These are phyloP conservation scores for Lates japonicus DNA, from an alignment of 2,797 vertebrate genomes.

Conservation along the genomic window DNA sequence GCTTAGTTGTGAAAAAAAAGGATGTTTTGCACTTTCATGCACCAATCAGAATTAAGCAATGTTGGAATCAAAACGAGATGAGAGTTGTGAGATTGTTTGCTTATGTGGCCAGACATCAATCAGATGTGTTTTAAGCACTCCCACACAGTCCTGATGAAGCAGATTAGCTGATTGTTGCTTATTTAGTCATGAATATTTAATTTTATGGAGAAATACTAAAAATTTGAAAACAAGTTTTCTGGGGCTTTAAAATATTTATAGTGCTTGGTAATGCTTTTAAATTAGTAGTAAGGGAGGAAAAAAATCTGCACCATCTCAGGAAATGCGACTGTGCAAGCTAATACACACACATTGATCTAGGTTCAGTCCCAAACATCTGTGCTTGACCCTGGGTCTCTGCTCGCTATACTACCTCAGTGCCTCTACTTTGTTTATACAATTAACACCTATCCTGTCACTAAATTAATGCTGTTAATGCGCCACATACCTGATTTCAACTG, in stretches of 20 bases:
- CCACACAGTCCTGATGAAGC: background rate
- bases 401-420: background rate
- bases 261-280: constrained; percentile 3
- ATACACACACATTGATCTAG: background rate
- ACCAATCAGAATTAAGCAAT: constrained; percentile 4
- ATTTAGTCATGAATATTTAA: constrained; percentile 34
- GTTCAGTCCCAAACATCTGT: background rate
- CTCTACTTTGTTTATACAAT: constrained; percentile 23
- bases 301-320: background rate
- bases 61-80: background rate
- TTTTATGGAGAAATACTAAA: constrained; percentile 6
- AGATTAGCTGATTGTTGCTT: constrained; percentile 21
- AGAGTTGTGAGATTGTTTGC: constrained; percentile 16
- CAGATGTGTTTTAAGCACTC: constrained; percentile 26
- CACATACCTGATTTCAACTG: constrained; percentile 38
- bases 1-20: background rate
- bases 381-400: background rate
- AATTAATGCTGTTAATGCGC: constrained; percentile 30
- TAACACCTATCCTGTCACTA: constrained; percentile 28
- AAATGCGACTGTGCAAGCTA: background rate
- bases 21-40: background rate
- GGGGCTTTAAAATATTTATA: constrained; percentile 24
- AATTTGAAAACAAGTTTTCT: background rate
- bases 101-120: constrained; percentile 7
- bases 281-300: background rate